Evolutionary conservation across 2,888 invertebrate species (phyloP).

Genomic region (Siphlonurus alternatus): DNA sequence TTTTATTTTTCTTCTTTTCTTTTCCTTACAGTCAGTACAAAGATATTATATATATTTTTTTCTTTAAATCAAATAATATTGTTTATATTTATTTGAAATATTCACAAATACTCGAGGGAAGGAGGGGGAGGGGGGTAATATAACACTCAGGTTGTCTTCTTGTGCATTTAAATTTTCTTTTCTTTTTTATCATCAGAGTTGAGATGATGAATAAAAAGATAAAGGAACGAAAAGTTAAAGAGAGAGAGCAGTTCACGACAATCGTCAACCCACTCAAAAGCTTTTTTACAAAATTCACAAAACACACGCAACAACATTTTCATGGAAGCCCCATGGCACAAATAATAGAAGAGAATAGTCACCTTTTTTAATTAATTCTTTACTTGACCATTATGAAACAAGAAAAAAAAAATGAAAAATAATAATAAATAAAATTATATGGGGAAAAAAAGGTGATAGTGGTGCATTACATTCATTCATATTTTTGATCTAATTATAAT

Average conservation of each 20-base stretch:
- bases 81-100: not conserved
- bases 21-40: not conserved
- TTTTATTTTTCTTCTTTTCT: not conserved
- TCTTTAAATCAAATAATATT: not conserved
- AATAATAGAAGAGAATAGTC: not conserved
- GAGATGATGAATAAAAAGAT: not conserved
- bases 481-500: not conserved
- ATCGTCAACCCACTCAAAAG: not conserved
- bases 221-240: not conserved
- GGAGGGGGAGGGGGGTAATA: not conserved
- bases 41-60: not conserved
- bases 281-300: not conserved
- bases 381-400: not conserved
- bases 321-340: slow-evolving; percentile 3
- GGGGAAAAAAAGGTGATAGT: not conserved
- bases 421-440: not conserved
- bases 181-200: not conserved
- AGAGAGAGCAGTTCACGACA: not conserved
- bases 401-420: not conserved
- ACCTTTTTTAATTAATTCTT: not conserved
- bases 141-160: not conserved
- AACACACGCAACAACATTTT: not conserved
- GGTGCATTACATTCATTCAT: not conserved
- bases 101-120: not conserved
- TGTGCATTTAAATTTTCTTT: not conserved